Evolutionary conservation across 2,113 vertebrate species (phyloP), one percentile per base, ranked within the genome.

Genomic region (Nibea coibor): DNA sequence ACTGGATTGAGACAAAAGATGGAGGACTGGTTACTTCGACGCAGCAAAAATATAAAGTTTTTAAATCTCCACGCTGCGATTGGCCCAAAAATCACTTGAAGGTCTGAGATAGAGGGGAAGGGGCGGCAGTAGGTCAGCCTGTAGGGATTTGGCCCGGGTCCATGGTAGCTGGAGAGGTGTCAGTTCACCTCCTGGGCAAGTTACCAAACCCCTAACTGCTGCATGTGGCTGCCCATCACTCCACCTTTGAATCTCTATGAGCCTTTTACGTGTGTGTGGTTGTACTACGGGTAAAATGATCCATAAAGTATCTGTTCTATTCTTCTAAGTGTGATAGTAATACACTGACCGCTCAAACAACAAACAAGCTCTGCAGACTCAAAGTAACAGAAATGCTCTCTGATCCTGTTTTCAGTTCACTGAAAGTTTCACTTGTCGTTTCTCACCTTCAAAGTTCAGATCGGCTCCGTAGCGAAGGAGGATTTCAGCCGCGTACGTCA

Each of bases 381-480:
- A 16, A 22, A 45, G 39, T 5, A 2, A 35, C 39, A 56, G 20
- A 50, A 19, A 12, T 24, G 35, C 16, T 24, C 31, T 59, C 56
- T 22, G 35, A 8, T 24, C 26, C 28, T 11, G 17, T n/a, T 47
- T 51, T 12, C 47, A 11, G 35, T 48, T 42, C 9, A 16, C 3
- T 19, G 5, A n/a, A 66, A 5, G 20, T 42, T 1, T 9, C 20
- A 20, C 20, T 56, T 10, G 11, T 48, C 1, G 24, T 71, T 10
- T 14, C 84, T 83, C 45, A 94, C 98, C 97, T 94, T 99, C 97
- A 87, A 98, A 99, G 93, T 94, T 94, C 56, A 99, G 91, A 84
- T 96, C 95, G 47, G 97, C 97, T 4, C 97, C 96, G 0, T 95
- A 93, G 66, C 83, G 94, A 48, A 99, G 93, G 5, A 99, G 96